Evolutionary conservation across 1,140 invertebrate species (phyloP), one percentile per base, ranked within the genome.

Genomic region (Leucophenga varia): DNA sequence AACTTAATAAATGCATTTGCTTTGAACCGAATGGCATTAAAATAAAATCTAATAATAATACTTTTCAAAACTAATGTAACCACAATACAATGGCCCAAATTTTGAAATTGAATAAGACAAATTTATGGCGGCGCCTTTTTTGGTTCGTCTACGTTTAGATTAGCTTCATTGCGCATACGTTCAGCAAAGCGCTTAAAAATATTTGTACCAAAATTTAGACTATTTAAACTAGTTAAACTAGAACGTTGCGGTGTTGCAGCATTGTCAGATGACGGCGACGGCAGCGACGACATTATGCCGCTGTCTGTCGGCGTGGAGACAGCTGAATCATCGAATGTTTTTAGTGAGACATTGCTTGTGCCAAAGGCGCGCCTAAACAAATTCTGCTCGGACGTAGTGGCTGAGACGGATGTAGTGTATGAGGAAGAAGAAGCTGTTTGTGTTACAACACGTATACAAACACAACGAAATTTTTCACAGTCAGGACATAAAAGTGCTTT

Each of bases 391-490:
- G 50, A n/a, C n/a, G n/a, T 57, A 36, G 21, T 47, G 16, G 37
- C 35, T 36, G 60, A 39, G 34, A 49, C 44, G 41, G 51, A 17
- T 20, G 46, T 14, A 18, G 28, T 13, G 6, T 5, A 14, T 7
- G n/a, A 5, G 5, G 34, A 14, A 5, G 34, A 36, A 5, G 17
- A 36, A 36, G 7, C n/a, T 5, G n/a, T 7, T 13, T 6, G 34
- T 10, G 18, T 3, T 12, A 25, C 2, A 12, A 54, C 34, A 43
- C 61, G 64, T 39, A 67, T 60, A 32, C 72, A 74, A 47, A 67
- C 52, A 55, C 72, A 74, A 51, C 72, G 71, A 70, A 74, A 74
- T 49, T 64, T 72, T 57, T 72, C 54, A 69, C 72, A 74, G 6
- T 59, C 57, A 47, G 61, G 55, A 61, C 72, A 74, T 58, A 73